These are phyloP conservation scores for Melanotaenia parkinsoni DNA, from an alignment of 2,797 vertebrate genomes.

Conservation along the genomic window DNA sequence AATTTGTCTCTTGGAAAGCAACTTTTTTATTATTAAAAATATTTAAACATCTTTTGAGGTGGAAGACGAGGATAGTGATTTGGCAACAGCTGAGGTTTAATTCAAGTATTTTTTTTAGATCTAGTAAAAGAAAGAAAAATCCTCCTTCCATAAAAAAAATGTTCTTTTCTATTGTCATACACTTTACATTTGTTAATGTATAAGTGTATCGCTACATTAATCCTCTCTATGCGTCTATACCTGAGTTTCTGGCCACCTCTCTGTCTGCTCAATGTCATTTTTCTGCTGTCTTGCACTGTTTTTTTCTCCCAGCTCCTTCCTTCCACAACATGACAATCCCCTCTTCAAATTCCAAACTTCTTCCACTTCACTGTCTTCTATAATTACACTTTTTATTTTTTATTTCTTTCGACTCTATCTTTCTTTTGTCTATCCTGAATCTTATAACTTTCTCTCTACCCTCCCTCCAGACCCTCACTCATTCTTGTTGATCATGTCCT, in stretches of 20 bases:
- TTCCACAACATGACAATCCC: not conserved
- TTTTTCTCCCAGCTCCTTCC: not conserved
- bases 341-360: constrained; percentile 4
- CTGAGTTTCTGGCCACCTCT: constrained; percentile 5
- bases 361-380: constrained; percentile 11
- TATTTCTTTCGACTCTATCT: not conserved
- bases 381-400: constrained; percentile 15
- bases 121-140: not conserved
- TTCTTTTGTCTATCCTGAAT: constrained; percentile 7
- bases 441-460: constrained; percentile 2
- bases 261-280: constrained; percentile 2
- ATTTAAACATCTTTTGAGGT: constrained; percentile 5
- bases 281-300: not conserved
- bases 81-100: constrained; percentile 3
- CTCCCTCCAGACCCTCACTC: constrained; percentile 19
- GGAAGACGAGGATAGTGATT: not conserved
- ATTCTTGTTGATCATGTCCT: constrained; percentile 28
- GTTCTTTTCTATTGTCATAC: constrained; percentile 3
- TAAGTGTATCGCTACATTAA: not conserved
- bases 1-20: constrained; percentile 37
- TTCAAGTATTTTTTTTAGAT: not conserved
- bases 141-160: not conserved
- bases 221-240: not conserved
- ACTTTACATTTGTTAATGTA: not conserved
- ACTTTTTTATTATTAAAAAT: constrained; percentile 25